phyloP scores from a whole-genome alignment of 2,797 vertebrate genomes.

The Lithobates pipiens region DNA sequence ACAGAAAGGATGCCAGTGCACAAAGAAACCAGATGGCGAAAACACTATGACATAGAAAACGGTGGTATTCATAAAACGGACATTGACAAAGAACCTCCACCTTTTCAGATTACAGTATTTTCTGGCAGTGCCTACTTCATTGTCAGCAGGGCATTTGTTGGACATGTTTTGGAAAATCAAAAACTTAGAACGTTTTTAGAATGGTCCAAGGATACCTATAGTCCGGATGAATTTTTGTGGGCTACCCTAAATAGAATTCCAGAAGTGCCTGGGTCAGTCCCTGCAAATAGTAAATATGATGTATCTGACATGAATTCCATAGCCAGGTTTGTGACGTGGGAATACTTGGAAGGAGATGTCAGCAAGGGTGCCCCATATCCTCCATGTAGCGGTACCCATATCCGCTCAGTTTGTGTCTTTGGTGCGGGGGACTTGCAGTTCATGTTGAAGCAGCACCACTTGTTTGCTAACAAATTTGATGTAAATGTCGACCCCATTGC shows the following conservation, averaged over 20 bases:
- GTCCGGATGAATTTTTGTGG: conserved; percentile 90
- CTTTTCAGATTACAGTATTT: conserved; percentile 80
- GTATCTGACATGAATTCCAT: conserved; percentile 83
- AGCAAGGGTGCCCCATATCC: conserved; percentile 80
- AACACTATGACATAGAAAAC: conserved; percentile 71
- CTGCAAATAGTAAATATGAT: conserved; percentile 80
- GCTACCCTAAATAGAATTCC: conserved; percentile 88
- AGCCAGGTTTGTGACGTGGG: conserved; percentile 88
- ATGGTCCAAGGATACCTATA: conserved; percentile 89
- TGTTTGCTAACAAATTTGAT: conserved; percentile 95
- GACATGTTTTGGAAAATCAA: conserved; percentile 75
- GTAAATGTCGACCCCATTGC: conserved; percentile 77
- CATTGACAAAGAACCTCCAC: conserved; percentile 74
- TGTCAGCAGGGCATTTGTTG: conserved; percentile 79
- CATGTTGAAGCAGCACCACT: conserved; percentile 84
- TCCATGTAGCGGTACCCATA: conserved; percentile 78
- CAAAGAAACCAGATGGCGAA: conserved; percentile 80
- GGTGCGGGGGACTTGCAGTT: conserved; percentile 87
- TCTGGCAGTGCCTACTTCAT: conserved; percentile 90
- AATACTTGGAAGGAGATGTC: conserved; percentile 78
- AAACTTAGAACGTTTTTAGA: conserved; percentile 76
- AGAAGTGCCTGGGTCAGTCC: conserved; percentile 79
- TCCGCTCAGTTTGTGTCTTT: conserved; percentile 84
- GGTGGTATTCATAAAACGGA: conserved; percentile 72
- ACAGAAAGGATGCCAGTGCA: conserved; percentile 77